Evolutionary conservation across 2,113 vertebrate species (phyloP).

Genomic region (Lathamus discolor): DNA sequence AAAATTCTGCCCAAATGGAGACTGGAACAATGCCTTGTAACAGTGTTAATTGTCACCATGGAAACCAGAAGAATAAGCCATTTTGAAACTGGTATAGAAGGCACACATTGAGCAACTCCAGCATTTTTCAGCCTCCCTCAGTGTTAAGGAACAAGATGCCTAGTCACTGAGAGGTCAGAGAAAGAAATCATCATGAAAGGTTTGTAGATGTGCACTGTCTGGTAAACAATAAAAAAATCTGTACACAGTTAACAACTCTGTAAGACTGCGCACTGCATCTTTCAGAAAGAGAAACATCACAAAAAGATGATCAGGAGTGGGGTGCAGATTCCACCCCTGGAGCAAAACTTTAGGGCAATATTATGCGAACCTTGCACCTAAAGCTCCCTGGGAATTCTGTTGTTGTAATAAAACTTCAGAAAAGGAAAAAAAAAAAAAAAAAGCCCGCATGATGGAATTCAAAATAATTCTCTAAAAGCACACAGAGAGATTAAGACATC

Average conservation of each 20-base stretch:
- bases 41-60: conserved; percentile 97
- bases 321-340: conserved; percentile 68
- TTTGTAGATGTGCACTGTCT: conserved; percentile 76
- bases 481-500: conserved; percentile 87
- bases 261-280: conserved; percentile 58
- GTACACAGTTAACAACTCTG: conserved; percentile 68
- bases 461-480: conserved; percentile 84
- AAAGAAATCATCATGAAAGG: conserved; percentile 86
- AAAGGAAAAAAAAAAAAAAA: conserved; percentile 63
- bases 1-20: conserved; percentile 86
- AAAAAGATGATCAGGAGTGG: conserved; percentile 73
- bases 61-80: conserved; percentile 96
- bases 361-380: conserved; percentile 82
- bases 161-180: conserved; percentile 87
- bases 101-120: conserved; percentile 89
- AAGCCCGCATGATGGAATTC: conserved; percentile 81
- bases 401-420: conserved; percentile 85
- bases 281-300: conserved; percentile 73
- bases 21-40: conserved; percentile 91
- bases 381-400: conserved; percentile 89
- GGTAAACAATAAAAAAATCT: conserved; percentile 78
- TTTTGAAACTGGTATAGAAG: conserved; percentile 94
- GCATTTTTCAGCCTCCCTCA: conserved; percentile 84
- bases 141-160: conserved; percentile 88
- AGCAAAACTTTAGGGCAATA: conserved; percentile 80